Percentiles rank a stretch among this genome's conserved stretches.
Evolutionary conservation across 2,113 vertebrate species (phyloP).

Genomic region (Cettia cetti): DNA sequence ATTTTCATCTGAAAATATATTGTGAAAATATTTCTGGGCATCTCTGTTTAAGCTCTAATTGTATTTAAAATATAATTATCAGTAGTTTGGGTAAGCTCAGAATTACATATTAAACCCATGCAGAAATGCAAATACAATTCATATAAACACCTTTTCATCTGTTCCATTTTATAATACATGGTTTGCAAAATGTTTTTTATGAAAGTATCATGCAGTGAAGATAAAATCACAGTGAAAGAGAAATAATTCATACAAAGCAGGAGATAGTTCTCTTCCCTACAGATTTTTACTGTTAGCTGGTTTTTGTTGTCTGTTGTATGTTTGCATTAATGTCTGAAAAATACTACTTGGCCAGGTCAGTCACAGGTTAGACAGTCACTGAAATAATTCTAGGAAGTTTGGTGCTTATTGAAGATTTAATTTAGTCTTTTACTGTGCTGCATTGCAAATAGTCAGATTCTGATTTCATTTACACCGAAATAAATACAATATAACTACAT

Average conservation of each 20-base stretch:
- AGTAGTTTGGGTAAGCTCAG: background rate
- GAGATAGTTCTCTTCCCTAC: background rate
- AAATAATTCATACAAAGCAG: background rate
- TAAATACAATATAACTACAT: background rate
- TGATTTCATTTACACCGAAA: background rate
- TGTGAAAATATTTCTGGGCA: background rate
- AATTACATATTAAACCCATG: background rate
- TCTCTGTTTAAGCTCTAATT: background rate
- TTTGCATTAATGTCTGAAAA: background rate
- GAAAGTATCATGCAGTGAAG: background rate
- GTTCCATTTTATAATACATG: background rate
- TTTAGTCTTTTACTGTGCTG: background rate
- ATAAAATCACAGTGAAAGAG: background rate
- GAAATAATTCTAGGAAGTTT: background rate
- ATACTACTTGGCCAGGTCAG: background rate
- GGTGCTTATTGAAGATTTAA: background rate
- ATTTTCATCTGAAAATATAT: background rate
- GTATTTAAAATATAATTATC: background rate
- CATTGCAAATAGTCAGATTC: background rate
- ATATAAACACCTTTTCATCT: background rate
- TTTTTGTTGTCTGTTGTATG: background rate
- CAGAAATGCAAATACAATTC: background rate
- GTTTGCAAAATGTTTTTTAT: background rate
- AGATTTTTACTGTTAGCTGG: background rate
- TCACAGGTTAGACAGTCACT: background rate